phyloP scores from a whole-genome alignment of 2,113 vertebrate species.

The Mesembrinibis cayennensis region DNA sequence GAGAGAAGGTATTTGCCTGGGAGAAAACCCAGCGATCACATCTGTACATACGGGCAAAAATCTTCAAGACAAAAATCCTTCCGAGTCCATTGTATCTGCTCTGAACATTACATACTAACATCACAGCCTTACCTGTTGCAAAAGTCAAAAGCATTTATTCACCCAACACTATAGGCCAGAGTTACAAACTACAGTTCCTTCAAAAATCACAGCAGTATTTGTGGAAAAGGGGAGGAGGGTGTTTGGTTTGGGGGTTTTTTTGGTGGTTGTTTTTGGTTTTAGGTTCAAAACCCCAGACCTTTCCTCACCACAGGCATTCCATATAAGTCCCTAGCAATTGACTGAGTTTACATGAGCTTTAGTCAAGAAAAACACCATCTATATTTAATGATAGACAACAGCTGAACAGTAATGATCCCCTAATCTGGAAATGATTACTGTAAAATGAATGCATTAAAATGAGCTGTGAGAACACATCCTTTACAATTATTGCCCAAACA shows the following conservation, averaged over 20 bases:
- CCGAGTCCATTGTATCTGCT: rapidly evolving
- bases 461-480: not conserved
- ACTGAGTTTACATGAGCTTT: not conserved
- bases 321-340: not conserved
- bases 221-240: rapidly evolving
- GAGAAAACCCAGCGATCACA: not conserved
- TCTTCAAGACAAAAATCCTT: not conserved
- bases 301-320: not conserved
- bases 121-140: not conserved
- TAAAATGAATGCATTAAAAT: not conserved
- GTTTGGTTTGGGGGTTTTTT: not conserved
- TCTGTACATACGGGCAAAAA: not conserved
- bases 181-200: not conserved
- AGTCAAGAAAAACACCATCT: not conserved
- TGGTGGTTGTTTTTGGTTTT: rapidly evolving
- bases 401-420: not conserved
- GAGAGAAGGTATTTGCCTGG: too few relatives aligned
- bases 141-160: not conserved
- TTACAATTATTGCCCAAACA: not conserved
- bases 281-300: not conserved
- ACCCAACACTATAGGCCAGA: not conserved
- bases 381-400: not conserved
- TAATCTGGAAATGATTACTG: not conserved
- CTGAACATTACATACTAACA: not conserved
- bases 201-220: not conserved